Conservation (phyloP, 2,113 vertebrate genomes). For the Crotalus tigris region DNA sequence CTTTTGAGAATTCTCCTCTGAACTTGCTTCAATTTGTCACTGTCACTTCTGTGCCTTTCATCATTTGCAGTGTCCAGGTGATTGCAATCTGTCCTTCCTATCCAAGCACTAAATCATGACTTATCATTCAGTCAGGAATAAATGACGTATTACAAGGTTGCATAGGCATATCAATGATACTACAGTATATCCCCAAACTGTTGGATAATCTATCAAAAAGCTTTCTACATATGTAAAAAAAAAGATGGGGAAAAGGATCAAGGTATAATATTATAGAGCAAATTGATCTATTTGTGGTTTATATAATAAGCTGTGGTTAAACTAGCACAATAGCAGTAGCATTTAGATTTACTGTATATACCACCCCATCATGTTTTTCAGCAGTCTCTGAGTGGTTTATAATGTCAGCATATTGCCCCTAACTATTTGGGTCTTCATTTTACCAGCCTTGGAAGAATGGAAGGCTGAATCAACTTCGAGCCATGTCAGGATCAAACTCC, state of each 20-base stretch:
- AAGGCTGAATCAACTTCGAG: not conserved
- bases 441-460: not conserved
- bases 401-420: not conserved
- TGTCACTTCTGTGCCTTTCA: not conserved
- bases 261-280: not conserved
- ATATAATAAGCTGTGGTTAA: not conserved
- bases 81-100: not conserved
- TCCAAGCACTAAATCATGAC: not conserved
- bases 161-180: not conserved
- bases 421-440: not conserved
- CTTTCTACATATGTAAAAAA: not conserved
- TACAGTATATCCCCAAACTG: not conserved
- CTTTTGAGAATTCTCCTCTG: not conserved
- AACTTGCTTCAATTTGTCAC: not conserved
- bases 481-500: not conserved
- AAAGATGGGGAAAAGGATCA: not conserved
- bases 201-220: not conserved
- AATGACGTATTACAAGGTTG: not conserved
- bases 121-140: not conserved
- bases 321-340: not conserved
- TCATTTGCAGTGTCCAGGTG: not conserved
- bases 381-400: not conserved
- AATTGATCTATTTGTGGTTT: not conserved
- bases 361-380: not conserved
- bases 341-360: not conserved